Percentiles rank a stretch among this genome's conserved stretches.
phyloP scores from a whole-genome alignment of 2,888 invertebrate species.

The Steinernema carpocapsae region DNA sequence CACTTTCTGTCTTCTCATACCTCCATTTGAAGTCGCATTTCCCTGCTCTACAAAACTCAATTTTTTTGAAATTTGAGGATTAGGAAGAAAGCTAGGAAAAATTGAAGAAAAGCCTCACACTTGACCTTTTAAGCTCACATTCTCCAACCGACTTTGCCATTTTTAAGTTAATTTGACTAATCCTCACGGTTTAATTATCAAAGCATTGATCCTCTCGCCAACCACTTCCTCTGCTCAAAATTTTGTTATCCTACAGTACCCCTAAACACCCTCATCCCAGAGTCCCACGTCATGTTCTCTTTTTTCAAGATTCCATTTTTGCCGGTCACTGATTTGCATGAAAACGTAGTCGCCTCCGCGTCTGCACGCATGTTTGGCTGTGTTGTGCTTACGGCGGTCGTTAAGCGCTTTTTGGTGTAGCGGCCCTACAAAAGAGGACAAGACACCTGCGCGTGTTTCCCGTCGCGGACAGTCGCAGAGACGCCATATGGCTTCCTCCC shows the following conservation, averaged over 20 bases:
- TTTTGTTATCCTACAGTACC: constrained; percentile 26
- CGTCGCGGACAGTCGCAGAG: constrained; percentile 6
- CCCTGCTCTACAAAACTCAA: too few species aligned
- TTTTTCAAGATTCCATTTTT: constrained; percentile 10
- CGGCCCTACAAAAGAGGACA: constrained; percentile 30
- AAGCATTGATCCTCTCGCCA: too few species aligned
- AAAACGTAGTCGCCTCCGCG: constrained; percentile 26
- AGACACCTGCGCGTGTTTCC: constrained; percentile 18
- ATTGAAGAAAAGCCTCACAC: too few species aligned
- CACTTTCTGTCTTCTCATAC: neutral
- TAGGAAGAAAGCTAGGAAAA: too few species aligned
- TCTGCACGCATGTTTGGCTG: constrained; percentile 25
- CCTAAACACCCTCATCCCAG: neutral
- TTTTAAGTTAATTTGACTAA: too few species aligned
- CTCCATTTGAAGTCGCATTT: too few species aligned
- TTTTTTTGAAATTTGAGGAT: too few species aligned
- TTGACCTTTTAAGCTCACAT: too few species aligned
- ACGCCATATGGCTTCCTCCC: constrained; percentile 22
- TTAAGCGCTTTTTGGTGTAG: constrained; percentile 24
- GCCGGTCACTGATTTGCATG: constrained; percentile 33
- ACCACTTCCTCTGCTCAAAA: too few species aligned
- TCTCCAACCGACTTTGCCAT: too few species aligned
- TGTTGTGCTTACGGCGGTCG: constrained; percentile 24
- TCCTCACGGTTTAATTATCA: too few species aligned
- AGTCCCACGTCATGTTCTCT: neutral